A percentile compares a stretch with the other conserved stretches of the same genome.
Conservation (phyloP, 2,888 invertebrate genomes). For the Hemithea aestivaria region DNA sequence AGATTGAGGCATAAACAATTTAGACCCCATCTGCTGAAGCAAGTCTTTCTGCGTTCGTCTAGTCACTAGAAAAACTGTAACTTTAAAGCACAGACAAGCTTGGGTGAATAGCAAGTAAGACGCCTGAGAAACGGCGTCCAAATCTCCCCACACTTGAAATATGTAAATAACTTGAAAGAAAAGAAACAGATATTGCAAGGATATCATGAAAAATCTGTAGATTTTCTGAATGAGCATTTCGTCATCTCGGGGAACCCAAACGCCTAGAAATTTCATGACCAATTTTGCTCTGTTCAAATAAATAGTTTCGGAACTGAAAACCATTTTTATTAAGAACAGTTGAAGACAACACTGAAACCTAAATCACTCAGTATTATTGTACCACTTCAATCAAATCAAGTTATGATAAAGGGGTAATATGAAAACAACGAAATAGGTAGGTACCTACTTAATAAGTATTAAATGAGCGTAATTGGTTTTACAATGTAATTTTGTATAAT, state of each 20-base stretch:
- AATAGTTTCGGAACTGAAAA: constrained; percentile 40
- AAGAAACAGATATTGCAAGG: constrained; percentile 55
- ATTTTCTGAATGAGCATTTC: constrained; percentile 37
- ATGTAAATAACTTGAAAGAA: constrained; percentile 61
- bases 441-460: too few relatives aligned
- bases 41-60: constrained; percentile 42
- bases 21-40: constrained; percentile 49
- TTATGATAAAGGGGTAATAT: background rate
- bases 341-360: too few relatives aligned
- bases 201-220: constrained; percentile 50
- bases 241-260: constrained; percentile 51
- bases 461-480: too few relatives aligned
- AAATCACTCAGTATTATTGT: too few relatives aligned
- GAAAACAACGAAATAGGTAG: too few relatives aligned
- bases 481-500: too few relatives aligned
- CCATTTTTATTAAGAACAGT: constrained; percentile 18
- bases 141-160: constrained; percentile 60
- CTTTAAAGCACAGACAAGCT: constrained; percentile 65
- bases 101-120: constrained; percentile 64
- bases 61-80: constrained; percentile 57
- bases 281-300: constrained; percentile 59
- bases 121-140: constrained; percentile 62
- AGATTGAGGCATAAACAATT: constrained; percentile 48
- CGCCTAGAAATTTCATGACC: constrained; percentile 61
- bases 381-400: too few relatives aligned